Evolutionary conservation across 1,140 invertebrate genomes (phyloP).

Genomic region (Hyposmocoma kahamanoa): DNA sequence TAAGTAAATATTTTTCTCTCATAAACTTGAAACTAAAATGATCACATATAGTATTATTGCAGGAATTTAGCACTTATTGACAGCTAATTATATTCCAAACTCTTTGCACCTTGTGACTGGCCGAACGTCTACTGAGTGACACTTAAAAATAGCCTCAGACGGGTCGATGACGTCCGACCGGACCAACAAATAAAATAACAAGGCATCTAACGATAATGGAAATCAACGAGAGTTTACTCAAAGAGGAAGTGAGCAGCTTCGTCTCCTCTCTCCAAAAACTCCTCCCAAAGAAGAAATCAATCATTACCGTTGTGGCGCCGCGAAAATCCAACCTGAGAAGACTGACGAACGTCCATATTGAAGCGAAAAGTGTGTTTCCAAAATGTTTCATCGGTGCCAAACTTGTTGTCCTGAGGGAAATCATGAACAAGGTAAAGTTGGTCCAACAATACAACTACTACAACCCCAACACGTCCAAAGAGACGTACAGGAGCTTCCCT

Average conservation of each 20-base stretch:
- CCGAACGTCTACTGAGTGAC: constrained; percentile 27
- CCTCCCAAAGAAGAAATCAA: constrained; percentile 54
- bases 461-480: constrained; percentile 47
- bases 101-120: constrained; percentile 44
- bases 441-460: constrained; percentile 61
- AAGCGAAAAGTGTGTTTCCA: constrained; percentile 58
- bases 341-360: constrained; percentile 47
- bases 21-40: no score
- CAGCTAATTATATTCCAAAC: no score
- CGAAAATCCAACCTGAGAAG: constrained; percentile 30
- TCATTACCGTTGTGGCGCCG: constrained; percentile 31
- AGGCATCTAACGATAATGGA: constrained; percentile 44
- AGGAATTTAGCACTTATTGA: no score
- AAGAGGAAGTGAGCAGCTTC: constrained; percentile 51
- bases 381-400: constrained; percentile 57
- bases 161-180: constrained; percentile 53
- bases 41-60: no score
- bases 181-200: constrained; percentile 38
- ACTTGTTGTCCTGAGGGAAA: constrained; percentile 42
- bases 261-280: constrained; percentile 44
- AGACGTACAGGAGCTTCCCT: constrained; percentile 41
- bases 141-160: constrained; percentile 47
- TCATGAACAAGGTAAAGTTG: constrained; percentile 53
- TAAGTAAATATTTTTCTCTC: no score
- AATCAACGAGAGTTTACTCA: constrained; percentile 48